A percentile compares a stretch with the other conserved stretches of the same genome.
Conservation (phyloP, 2,888 invertebrate species). For the Tenthredo livida region DNA sequence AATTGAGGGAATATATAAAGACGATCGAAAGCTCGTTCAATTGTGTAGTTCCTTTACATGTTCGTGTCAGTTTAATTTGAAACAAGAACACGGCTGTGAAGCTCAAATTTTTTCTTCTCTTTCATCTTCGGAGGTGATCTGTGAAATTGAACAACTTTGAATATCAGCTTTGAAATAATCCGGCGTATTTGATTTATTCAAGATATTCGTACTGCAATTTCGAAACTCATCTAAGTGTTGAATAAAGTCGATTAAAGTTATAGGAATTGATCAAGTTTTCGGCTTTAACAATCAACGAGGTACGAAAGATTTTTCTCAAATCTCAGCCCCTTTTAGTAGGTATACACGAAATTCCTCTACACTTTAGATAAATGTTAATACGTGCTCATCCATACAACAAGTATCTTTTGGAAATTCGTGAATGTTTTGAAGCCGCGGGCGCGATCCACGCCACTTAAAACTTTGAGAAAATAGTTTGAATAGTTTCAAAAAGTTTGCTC, state of each 20-base stretch:
- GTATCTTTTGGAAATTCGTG: neutral
- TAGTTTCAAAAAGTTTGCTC: conserved; percentile 27
- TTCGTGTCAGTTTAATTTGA: conserved; percentile 20
- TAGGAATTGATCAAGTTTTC: conserved; percentile 26
- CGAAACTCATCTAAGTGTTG: conserved; percentile 3
- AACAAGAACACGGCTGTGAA: neutral
- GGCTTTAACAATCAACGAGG: neutral
- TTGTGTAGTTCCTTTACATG: neutral
- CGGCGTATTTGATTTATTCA: neutral
- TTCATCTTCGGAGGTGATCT: neutral
- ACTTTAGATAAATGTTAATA: conserved; percentile 21
- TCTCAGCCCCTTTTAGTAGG: neutral
- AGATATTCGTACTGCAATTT: neutral
- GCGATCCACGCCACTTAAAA: neutral
- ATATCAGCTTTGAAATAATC: neutral
- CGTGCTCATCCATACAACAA: neutral
- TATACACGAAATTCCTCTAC: neutral
- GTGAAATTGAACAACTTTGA: conserved; percentile 25
- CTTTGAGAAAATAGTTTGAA: conserved; percentile 15
- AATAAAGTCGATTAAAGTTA: conserved; percentile 16
- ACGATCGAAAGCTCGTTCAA: conserved; percentile 7
- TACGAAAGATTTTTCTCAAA: neutral
- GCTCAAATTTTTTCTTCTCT: neutral
- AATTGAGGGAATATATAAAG: conserved; percentile 15
- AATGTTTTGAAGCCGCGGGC: neutral